phyloP scores from a whole-genome alignment of 2,797 vertebrate genomes.

The Scomberomorus guttatus region DNA sequence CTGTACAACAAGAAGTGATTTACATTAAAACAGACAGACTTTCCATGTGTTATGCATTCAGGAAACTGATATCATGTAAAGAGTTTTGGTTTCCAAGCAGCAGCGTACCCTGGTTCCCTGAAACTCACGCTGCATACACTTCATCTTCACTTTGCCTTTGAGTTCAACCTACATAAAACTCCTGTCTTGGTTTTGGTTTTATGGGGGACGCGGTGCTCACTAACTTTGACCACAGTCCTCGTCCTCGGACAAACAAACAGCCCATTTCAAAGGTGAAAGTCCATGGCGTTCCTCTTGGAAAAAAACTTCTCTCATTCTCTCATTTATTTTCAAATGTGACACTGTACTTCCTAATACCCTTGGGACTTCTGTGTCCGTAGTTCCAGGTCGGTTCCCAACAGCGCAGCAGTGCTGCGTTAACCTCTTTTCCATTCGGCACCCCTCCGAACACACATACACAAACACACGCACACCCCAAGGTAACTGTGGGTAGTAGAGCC shows the following conservation, averaged over 20 bases:
- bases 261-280: constrained; percentile 63
- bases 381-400: constrained; percentile 76
- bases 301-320: constrained; percentile 29
- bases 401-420: constrained; percentile 55
- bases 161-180: constrained; percentile 57
- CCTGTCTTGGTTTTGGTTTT: constrained; percentile 53
- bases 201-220: constrained; percentile 27
- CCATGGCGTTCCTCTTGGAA: constrained; percentile 6
- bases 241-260: constrained; percentile 64
- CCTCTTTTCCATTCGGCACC: constrained; percentile 45
- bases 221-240: constrained; percentile 65
- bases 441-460: constrained; percentile 29
- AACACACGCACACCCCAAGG: constrained; percentile 51
- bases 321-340: constrained; percentile 71
- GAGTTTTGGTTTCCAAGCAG: no score
- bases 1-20: background rate
- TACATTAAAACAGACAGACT: background rate
- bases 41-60: background rate
- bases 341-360: constrained; percentile 61
- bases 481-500: constrained; percentile 68
- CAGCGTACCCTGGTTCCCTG: background rate
- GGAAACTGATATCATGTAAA: no score
- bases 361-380: constrained; percentile 70
- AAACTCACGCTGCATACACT: background rate
- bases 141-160: constrained; percentile 51